Conservation (phyloP, 2,797 vertebrate genomes). For the Microchirus variegatus region DNA sequence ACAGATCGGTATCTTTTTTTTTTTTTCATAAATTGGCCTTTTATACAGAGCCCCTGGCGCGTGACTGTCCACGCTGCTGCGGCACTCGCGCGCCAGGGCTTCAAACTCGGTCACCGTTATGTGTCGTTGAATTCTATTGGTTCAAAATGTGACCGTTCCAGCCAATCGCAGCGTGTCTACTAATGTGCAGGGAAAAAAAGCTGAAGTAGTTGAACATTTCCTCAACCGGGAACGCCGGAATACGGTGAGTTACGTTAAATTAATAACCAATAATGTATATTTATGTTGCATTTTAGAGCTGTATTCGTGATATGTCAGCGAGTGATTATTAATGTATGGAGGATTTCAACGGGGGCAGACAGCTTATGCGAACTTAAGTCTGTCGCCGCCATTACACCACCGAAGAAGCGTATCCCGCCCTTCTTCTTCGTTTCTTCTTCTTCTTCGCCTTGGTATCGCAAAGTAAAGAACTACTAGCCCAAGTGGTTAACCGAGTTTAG, state of each 20-base stretch:
- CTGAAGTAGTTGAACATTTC: conserved; percentile 73
- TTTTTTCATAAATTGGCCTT: too few species aligned
- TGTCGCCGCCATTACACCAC: conserved; percentile 83
- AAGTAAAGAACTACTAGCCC: conserved; percentile 62
- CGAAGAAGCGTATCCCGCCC: conserved; percentile 85
- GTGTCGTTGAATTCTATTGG: conserved; percentile 67
- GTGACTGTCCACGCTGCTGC: not conserved
- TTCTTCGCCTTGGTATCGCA: conserved; percentile 66
- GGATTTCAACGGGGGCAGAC: conserved; percentile 82
- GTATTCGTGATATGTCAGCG: not conserved
- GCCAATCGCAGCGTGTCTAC: conserved; percentile 65
- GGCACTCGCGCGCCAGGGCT: conserved; percentile 48
- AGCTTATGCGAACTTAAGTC: conserved; percentile 71
- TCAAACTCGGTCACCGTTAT: conserved; percentile 44
- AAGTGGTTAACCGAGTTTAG: conserved; percentile 48
- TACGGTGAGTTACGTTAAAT: conserved; percentile 70
- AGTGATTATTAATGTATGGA: conserved; percentile 37
- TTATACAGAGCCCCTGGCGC: too few species aligned
- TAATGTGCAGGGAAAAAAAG: conserved; percentile 56
- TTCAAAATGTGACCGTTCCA: not conserved
- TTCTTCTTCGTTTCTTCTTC: conserved; percentile 76
- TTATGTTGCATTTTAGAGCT: conserved; percentile 6
- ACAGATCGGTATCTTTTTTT: too few species aligned
- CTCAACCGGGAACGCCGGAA: conserved; percentile 44
- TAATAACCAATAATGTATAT: conserved; percentile 18